Evolutionary conservation across 2,113 vertebrate species (phyloP).

Genomic region (Indri indri): DNA sequence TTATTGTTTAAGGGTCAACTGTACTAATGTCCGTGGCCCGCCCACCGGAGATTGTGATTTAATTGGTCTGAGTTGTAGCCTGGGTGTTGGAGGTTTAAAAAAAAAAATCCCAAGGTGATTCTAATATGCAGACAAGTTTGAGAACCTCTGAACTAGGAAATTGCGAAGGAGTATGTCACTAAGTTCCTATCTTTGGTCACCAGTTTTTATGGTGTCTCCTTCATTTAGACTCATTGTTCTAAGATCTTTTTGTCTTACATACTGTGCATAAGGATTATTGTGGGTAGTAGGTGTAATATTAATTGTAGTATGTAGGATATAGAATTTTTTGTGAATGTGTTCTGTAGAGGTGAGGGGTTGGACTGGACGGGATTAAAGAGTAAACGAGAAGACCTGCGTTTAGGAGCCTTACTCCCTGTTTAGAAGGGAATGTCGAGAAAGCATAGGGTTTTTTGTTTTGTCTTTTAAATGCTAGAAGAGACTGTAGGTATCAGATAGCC

Average conservation of each 20-base stretch:
- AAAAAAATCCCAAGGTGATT: neutral
- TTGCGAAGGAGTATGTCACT: neutral
- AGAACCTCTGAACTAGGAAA: neutral
- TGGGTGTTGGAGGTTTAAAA: neutral
- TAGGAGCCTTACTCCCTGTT: neutral
- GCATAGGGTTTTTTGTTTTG: neutral
- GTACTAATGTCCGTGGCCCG: neutral
- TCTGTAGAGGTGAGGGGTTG: neutral
- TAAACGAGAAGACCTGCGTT: neutral
- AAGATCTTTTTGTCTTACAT: neutral
- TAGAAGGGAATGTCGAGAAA: neutral
- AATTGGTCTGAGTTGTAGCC: neutral
- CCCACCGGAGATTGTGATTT: neutral
- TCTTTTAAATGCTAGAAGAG: neutral
- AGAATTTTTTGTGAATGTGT: neutral
- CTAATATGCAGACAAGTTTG: neutral
- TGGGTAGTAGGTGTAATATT: neutral
- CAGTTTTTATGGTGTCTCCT: neutral
- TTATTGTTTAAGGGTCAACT: neutral
- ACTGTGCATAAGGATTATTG: neutral
- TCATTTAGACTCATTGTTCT: neutral
- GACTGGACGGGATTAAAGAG: neutral
- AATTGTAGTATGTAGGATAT: neutral
- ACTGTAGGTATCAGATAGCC: neutral
- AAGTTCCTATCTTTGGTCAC: neutral